Conservation (phyloP, 2,888 invertebrate genomes). For the Pandemis corylana region DNA sequence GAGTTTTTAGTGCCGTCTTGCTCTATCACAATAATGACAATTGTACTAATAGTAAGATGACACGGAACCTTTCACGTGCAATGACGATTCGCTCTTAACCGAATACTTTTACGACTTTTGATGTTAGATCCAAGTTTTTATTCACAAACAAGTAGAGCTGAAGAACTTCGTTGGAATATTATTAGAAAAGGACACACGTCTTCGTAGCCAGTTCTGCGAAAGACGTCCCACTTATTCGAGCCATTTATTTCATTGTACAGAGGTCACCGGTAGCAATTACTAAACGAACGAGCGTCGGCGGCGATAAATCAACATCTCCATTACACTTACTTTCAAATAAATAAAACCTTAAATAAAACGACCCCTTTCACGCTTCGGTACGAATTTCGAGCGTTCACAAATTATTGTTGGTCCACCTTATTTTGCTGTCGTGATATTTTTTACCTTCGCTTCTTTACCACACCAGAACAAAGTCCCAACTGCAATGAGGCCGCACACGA, state of each 20-base stretch:
- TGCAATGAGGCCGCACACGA: neutral
- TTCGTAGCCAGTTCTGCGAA: neutral
- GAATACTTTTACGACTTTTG: too few species aligned
- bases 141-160: neutral
- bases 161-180: neutral
- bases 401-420: constrained; percentile 78
- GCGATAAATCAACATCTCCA: constrained; percentile 78
- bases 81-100: too few species aligned
- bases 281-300: constrained; percentile 45
- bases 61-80: too few species aligned
- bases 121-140: too few species aligned
- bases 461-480: neutral
- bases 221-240: constrained; percentile 44
- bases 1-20: too few species aligned
- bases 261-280: constrained; percentile 48
- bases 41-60: too few species aligned
- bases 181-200: neutral
- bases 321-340: constrained; percentile 73
- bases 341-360: constrained; percentile 52
- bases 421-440: constrained; percentile 72
- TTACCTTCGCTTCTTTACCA: constrained; percentile 55
- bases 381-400: constrained; percentile 78
- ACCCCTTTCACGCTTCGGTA: constrained; percentile 73
- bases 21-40: too few species aligned
- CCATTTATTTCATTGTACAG: constrained; percentile 66